Evolutionary conservation across 2,797 vertebrate genomes (phyloP), one percentile per base, ranked within the genome.

Genomic region (Chelmon rostratus): DNA sequence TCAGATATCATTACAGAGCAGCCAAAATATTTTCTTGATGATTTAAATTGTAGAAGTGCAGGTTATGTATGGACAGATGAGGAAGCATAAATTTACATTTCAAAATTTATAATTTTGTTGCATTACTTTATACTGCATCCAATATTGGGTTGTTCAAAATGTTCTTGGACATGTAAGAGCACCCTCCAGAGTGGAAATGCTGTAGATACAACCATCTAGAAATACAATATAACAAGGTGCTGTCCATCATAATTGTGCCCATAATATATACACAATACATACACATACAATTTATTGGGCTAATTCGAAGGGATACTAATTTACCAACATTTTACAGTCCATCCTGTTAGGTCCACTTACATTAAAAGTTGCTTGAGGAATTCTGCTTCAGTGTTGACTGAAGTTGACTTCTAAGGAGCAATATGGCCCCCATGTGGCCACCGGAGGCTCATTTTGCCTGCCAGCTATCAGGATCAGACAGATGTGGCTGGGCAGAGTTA

Each of bases 401-500:
- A 61, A 47, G 40, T 3, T 53, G 40, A 10, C 16, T 33, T 67
- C 31, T 50, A 3, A 68, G 40, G 66, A 49, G 50, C 42, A 61
- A 63, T 56, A 63, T 63, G 15, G 54, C 63, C 69, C 62, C n/a
- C 73, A 6, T 78, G 87, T 85, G 82, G 81, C 25, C 54, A 63
- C 19, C 42, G 52, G 16, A 35, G 13, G 66, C 47, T 59, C 7
- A n/a, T 64, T 66, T 63, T 70, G 21, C 37, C n/a, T 62, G 49
- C 28, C 46, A 67, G 56, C 10, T 11, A 18, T 64, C 18, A 56
- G 63, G 10, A 74, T 50, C 31, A 79, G 23, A 63, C 64, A 31
- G 58, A 46, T 68, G 67, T 72, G 40, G 2, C 70, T 12, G 35
- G 6, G 37, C 10, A 33, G 49, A 18, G n/a, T 58, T 28, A 3